Base-by-base conservation (phyloP, 2,113 vertebrate species). In the Lanius ludovicianus region DNA sequence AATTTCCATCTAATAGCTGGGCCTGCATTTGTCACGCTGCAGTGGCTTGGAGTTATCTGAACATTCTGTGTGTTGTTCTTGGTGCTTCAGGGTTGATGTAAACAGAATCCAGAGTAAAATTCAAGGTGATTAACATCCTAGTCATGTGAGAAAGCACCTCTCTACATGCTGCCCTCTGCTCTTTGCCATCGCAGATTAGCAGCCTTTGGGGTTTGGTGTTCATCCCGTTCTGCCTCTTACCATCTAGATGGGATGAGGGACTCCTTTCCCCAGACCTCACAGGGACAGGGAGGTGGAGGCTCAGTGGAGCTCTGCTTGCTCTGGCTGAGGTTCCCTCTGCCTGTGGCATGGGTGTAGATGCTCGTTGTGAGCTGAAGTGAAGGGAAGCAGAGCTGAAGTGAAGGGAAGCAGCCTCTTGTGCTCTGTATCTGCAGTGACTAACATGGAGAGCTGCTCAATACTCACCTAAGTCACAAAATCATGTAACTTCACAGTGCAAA, bases 291-390 rank as follows among this genome's bases (percentile, higher is more conserved):
- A 33, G 6, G n/a, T 27, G 64, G 80, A 27, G 42, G 18, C 50
- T 74, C 15, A 13, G 39, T 15, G 39, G 28, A n/a, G 20, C 22
- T 70, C 13, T 46, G 9, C 39, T 47, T 28, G 35, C 65, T 22
- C 31, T 23, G 24, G 37, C 67, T 0, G 0, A 12, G 21, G 35
- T 30, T 76, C 21, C 46, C 55, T 46, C 23, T 37, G 39, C 60
- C 30, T 2, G 0, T 21, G 25, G 25, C 15, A 9, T 0, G 16
- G 1, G 6, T 0, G 3, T 4, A 4, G 25, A 16, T 15, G 17
- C 28, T 53, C 5, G 0, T 52, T 55, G 7, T 12, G 21, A 71
- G 52, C 25, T 30, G 39, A 44, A 68, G n/a, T 10, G 39, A 23
- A 88, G 63, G 14, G 30, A 21, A 14, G 25, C 7, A 5, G 21